Percentiles rank a stretch among this genome's conserved stretches.
These are phyloP conservation scores for Cheilosia urbana DNA, from an alignment of 2,888 invertebrate species.

Conservation along the genomic window DNA sequence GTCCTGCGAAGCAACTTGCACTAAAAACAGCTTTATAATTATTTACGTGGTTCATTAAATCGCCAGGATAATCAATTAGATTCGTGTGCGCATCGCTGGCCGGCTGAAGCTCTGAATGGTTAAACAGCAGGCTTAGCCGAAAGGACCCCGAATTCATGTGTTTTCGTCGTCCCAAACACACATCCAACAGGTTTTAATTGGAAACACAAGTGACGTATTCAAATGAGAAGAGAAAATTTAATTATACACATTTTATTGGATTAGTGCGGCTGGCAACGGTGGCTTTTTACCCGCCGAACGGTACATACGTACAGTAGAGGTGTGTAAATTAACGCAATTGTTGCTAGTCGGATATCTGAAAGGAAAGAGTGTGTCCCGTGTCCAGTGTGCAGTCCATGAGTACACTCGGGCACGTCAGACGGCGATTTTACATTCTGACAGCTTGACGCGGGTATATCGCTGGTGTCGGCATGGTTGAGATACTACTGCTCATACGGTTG, in stretches of 20 bases:
- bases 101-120: not conserved
- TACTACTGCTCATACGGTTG: conserved; percentile 22
- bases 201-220: conserved; percentile 80
- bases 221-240: conserved; percentile 84
- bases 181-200: conserved; percentile 76
- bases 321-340: conserved; percentile 76
- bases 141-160: conserved; percentile 22
- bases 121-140: conserved; percentile 31
- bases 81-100: conserved; percentile 33
- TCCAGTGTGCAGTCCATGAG: not conserved
- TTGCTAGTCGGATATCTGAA: conserved; percentile 43
- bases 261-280: conserved; percentile 77
- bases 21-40: conserved; percentile 74
- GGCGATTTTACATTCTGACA: conserved; percentile 73
- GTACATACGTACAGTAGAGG: conserved; percentile 63
- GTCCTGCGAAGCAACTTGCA: conserved; percentile 6
- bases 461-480: conserved; percentile 51
- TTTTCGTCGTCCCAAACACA: conserved; percentile 49
- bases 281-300: conserved; percentile 64
- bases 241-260: conserved; percentile 84
- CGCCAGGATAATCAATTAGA: conserved; percentile 74
- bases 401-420: conserved; percentile 37
- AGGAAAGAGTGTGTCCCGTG: conserved; percentile 19
- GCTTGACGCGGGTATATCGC: conserved; percentile 68
- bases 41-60: conserved; percentile 76